Evolutionary conservation across 2,113 vertebrate genomes (phyloP), one percentile per base, ranked within the genome.

Genomic region (Chionis minor): DNA sequence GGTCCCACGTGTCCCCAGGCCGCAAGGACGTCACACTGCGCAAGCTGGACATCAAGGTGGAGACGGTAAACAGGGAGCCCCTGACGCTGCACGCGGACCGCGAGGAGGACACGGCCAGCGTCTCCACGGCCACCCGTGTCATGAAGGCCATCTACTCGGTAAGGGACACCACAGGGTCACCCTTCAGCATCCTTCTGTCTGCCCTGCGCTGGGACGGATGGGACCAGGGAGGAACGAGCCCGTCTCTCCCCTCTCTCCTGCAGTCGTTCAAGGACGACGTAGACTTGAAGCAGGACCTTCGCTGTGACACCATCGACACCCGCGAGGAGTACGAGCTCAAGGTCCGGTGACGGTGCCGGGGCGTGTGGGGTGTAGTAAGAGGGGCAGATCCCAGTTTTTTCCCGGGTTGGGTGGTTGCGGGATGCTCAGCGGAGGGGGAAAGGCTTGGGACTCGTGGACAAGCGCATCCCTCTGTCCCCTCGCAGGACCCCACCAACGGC

Each of bases 111-210:
- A 97, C 98, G 0, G 97, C 99, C 96, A 99, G 98, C 8, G 98
- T 99, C 88, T 99, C 99, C 97, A 99, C 99, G 0, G 99, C 99
- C 15, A 99, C 99, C 3, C 98, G 99, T 0, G 99, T 99, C 98
- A 99, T 99, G 99, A 99, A 99, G 94, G 98, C 99, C 97, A 99
- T 99, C 98, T 99, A 99, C 97, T 99, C 99, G 70, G 99, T 99
- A 96, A 98, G 99, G 32, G 30, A 4, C 61, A 4, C 12, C 7
- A 0, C 2, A 51, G 20, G 14, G 30, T 38, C 51, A 8, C 22
- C 23, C 30, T 5, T 4, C 6, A 18, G 24, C 40, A 19, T 24
- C 45, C 51, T 18, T 28, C 47, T 40, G 26, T 12, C 3, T 10
- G 5, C 35, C 22, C 14, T 4, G 4, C 1, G 1, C 17, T 0